phyloP scores from a whole-genome alignment of 2,797 vertebrate genomes.

The Rhadinocentrus ornatus region DNA sequence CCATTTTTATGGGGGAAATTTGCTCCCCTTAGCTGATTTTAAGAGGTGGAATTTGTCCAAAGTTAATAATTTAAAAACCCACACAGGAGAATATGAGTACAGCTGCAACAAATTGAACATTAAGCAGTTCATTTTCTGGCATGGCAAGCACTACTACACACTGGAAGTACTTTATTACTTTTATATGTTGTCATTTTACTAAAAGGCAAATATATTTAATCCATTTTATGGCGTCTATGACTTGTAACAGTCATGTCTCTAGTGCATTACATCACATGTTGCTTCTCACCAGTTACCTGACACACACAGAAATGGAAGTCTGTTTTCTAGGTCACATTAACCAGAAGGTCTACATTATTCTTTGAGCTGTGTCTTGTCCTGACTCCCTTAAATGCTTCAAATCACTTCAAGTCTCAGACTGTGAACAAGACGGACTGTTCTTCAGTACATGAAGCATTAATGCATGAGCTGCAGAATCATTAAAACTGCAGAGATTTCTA shows the following conservation, averaged over 20 bases:
- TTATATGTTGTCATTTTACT: background rate
- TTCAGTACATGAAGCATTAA: slow-evolving; percentile 2
- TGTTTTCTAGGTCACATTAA: slow-evolving; percentile 3
- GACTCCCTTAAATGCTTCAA: background rate
- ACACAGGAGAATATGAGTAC: background rate
- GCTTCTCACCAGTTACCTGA: background rate
- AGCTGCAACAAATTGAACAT: background rate
- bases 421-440: background rate
- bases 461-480: slow-evolving; percentile 8
- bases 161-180: background rate
- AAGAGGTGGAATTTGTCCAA: no score
- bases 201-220: background rate
- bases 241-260: background rate
- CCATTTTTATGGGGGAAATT: no score
- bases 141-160: background rate
- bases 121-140: background rate
- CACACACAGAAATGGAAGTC: background rate
- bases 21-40: no score
- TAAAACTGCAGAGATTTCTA: slow-evolving; percentile 29
- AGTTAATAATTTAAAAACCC: no score
- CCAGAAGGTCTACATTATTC: background rate
- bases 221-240: background rate
- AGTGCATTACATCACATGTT: background rate
- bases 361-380: background rate
- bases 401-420: background rate